phyloP scores from a whole-genome alignment of 2,113 vertebrate species.

The Grammomys dolichurus region DNA sequence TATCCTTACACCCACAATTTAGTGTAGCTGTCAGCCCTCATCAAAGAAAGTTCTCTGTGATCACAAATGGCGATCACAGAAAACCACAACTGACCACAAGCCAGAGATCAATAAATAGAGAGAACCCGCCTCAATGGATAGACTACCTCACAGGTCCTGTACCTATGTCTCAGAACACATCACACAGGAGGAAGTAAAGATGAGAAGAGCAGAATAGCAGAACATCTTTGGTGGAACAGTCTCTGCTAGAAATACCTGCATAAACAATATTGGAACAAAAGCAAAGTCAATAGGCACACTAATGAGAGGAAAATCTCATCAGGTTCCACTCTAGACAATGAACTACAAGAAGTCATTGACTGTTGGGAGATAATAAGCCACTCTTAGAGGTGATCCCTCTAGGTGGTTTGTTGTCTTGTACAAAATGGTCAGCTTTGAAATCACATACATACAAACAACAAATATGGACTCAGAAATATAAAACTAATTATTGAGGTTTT shows the following conservation, averaged over 20 bases:
- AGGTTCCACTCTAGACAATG: too few species aligned
- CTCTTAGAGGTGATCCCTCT: background rate
- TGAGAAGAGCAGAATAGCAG: background rate
- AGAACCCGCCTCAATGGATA: background rate
- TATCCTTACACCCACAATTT: background rate
- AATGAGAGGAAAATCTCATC: background rate
- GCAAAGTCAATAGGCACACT: background rate
- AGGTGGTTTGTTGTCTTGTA: background rate
- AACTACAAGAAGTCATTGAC: background rate
- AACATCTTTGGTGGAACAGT: background rate
- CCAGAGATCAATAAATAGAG: background rate
- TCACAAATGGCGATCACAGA: background rate
- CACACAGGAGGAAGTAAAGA: background rate
- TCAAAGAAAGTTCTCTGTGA: background rate
- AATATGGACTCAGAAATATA: background rate
- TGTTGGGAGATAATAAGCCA: background rate
- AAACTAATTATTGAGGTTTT: too few species aligned
- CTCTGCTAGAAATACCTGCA: background rate
- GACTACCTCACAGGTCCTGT: background rate
- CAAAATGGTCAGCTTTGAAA: background rate
- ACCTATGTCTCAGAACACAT: background rate
- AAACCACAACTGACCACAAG: background rate
- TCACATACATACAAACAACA: background rate
- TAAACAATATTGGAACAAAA: background rate
- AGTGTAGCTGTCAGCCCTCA: background rate